Evolutionary conservation across 1,140 invertebrate species (phyloP), one percentile per base, ranked within the genome.

Genomic region (Hylaeus anthracinus): DNA sequence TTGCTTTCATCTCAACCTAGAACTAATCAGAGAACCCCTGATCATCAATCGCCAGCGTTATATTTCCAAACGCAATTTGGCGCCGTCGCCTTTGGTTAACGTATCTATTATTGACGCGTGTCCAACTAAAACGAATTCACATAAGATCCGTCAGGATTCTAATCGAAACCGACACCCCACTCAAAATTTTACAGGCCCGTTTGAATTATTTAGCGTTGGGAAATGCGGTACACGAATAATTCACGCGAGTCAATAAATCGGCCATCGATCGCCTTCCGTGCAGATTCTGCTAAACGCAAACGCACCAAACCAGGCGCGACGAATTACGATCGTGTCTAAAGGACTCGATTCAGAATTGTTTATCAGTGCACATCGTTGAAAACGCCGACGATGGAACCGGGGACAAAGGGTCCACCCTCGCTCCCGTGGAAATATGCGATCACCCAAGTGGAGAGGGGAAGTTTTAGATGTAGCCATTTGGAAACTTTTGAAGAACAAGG

Each of bases 401-500:
- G 65, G 53, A 67, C 48, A 67, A 67, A 67, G 65, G 15, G n/a
- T 37, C 8, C 2, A 45, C 65, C 37, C 45, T 67, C 14, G 37
- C 14, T 51, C 45, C 65, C 5, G 65, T n/a, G 37, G 45, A 67
- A 48, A 51, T 67, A 67, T 67, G 45, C 45, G 65, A 45, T 51
- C 65, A 53, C 45, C 65, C 65, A 26, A 9, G 15, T 10, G n/a
- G 45, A 14, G 15, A 3, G 45, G 65, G n/a, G 45, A 67, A 67
- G 65, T 67, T 67, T 67, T 67, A 3, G 65, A 48, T 67, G 65
- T 67, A 67, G 65, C 65, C 45, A 48, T 67, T 67, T 45, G 65
- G 65, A 51, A 67, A 67, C 45, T 67, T 67, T 67, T 67, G 65
- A 67, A 67, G 65, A 67, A 67, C 65, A 67, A 67, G 65, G 43